Conservation (phyloP, 2,797 vertebrate genomes). For the Cossypha niveicapilla region DNA sequence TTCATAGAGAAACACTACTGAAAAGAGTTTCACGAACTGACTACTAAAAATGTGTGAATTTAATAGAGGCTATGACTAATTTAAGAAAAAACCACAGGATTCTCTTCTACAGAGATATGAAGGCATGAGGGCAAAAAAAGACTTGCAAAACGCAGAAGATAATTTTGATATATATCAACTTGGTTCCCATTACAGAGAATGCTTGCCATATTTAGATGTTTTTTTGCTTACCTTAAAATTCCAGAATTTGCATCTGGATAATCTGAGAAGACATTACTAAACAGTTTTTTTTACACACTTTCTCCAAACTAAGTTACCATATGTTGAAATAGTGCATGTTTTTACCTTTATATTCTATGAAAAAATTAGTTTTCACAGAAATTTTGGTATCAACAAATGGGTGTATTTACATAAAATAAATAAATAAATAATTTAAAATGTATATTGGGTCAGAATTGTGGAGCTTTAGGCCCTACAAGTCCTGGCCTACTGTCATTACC, state of each 20-base stretch:
- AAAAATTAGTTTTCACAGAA: neutral
- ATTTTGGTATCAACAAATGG: neutral
- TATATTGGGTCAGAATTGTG: neutral
- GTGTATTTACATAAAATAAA: neutral
- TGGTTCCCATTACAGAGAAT: neutral
- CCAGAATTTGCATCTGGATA: neutral
- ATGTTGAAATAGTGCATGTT: neutral
- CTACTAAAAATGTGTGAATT: neutral
- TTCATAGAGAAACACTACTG: neutral
- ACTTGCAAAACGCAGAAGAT: neutral
- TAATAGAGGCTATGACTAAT: neutral
- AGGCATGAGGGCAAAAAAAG: neutral
- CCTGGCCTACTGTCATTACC: neutral
- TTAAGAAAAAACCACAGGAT: neutral
- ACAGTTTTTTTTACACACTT: neutral
- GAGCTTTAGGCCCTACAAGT: neutral
- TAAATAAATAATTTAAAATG: neutral
- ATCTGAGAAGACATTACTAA: neutral
- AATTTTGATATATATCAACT: neutral
- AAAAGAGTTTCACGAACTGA: neutral
- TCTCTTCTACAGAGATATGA: neutral
- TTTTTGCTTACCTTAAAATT: neutral
- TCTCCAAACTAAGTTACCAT: neutral
- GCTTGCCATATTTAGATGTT: neutral
- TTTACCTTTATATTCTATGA: neutral